Evolutionary conservation across 2,113 vertebrate genomes (phyloP).

Genomic region (Pelvicachromis taeniatus): DNA sequence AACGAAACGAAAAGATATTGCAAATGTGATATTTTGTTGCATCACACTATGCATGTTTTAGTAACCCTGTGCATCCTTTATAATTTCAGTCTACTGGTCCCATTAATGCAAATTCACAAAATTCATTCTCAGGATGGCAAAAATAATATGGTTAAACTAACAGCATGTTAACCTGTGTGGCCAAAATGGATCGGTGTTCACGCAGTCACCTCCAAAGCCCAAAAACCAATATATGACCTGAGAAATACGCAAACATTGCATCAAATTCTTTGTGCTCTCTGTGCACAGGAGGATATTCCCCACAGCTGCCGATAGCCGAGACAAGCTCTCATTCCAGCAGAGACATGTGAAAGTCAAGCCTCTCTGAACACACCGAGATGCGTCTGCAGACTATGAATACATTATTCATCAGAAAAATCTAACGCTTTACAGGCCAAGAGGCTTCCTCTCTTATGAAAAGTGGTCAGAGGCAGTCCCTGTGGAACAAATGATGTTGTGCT

Average conservation of each 20-base stretch:
- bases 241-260: not conserved
- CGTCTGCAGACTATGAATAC: slow-evolving; percentile 50
- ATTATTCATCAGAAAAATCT: slow-evolving; percentile 65
- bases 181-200: not conserved
- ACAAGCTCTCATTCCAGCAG: slow-evolving; percentile 60
- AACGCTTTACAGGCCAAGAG: slow-evolving; percentile 11
- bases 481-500: slow-evolving; percentile 7
- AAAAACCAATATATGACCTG: not conserved
- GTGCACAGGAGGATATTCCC: slow-evolving; percentile 13
- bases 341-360: slow-evolving; percentile 62
- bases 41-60: not conserved
- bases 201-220: not conserved
- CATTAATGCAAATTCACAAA: not conserved
- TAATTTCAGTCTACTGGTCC: not conserved
- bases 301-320: slow-evolving; percentile 31
- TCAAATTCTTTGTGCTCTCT: not conserved
- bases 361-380: slow-evolving; percentile 55
- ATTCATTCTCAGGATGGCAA: not conserved
- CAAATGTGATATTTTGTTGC: not conserved
- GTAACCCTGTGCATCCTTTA: not conserved
- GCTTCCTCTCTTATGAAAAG: slow-evolving; percentile 18
- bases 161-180: not conserved
- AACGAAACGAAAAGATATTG: not conserved
- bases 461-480: slow-evolving; percentile 3
- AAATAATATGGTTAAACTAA: not conserved